Base-by-base conservation (phyloP, 2,888 invertebrate species). In the Cryptophagus acutangulus region DNA sequence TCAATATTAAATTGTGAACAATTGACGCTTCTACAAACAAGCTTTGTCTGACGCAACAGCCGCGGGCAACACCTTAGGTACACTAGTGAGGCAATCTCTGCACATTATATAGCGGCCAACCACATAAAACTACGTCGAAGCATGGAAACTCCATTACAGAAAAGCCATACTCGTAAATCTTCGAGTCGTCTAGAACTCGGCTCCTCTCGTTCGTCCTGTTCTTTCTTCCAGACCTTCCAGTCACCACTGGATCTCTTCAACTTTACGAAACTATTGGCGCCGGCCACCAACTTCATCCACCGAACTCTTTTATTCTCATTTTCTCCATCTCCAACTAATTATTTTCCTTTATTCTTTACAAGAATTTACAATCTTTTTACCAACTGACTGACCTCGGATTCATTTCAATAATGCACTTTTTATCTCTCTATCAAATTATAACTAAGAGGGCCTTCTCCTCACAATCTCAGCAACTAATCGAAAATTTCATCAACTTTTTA, bases 111-210 rank as follows among this genome's bases (percentile, higher is more conserved):
- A 58, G 59, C 60, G 61, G 58, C 57, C 61, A 57, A 59, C 63
- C 63, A 58, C 65, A 67, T 66, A 67, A 68, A 69, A 68, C 63
- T 63, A 62, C 63, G 61, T 57, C 62, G 57, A 61, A 67, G 68
- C 69, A 68, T 67, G 69, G 65, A 68, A 69, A 68, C 65, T 67
- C 69, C 67, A 68, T 68, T 69, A 67, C 63, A 58, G 59, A 56
- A 61, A 65, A 64, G 66, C 66, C 59, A 65, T 66, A 65, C 62
- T 66, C 65, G 66, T 67, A 67, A 67, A 67, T 67, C 60, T 63
- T 50, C 43, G 48, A 53, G 59, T 56, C 56, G 57, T 55, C 59
- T 55, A 48, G 41, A 49, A 45, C 43, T 44, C 46, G 48, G 42
- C 43, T 48, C 43, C 47, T 46, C 47, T 45, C 48, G 52, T 41